phyloP scores from a whole-genome alignment of 2,797 vertebrate species.

The Decapterus maruadsi region DNA sequence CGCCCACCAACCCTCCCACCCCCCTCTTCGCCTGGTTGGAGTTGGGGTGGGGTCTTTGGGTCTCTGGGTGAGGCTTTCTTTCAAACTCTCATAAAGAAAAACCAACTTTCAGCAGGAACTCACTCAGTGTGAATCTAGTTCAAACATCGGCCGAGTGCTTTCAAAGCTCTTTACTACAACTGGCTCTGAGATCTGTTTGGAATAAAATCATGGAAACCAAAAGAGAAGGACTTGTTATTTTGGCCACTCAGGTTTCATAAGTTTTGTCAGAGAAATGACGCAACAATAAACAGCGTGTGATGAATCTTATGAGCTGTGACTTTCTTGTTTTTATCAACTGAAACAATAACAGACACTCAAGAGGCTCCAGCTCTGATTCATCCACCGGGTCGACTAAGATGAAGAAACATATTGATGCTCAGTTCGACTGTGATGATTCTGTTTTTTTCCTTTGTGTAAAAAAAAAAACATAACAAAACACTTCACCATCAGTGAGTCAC shows the following conservation, averaged over 20 bases:
- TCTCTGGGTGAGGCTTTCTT: conserved; percentile 50
- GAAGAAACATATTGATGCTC: conserved; percentile 5
- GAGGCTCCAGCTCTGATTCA: not conserved
- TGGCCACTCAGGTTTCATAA: not conserved
- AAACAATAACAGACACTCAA: not conserved
- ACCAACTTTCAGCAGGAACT: conserved; percentile 40
- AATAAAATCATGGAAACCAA: not conserved
- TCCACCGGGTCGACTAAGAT: not conserved
- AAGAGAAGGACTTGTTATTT: conserved; percentile 15
- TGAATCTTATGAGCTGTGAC: not conserved
- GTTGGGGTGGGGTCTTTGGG: conserved; percentile 58
- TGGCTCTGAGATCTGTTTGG: too few relatives aligned
- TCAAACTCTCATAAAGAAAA: conserved; percentile 46
- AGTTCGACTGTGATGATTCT: conserved; percentile 13
- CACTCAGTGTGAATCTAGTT: conserved; percentile 23
- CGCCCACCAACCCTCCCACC: conserved; percentile 18
- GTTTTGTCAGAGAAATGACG: conserved; percentile 7
- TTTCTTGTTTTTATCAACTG: not conserved
- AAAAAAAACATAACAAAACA: too few relatives aligned
- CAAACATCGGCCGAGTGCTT: conserved; percentile 17
- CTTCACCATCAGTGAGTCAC: conserved; percentile 27
- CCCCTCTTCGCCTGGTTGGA: conserved; percentile 22
- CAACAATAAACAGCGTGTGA: conserved; percentile 4
- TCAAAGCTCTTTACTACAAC: conserved; percentile 9
- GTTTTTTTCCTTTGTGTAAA: conserved; percentile 14